Evolutionary conservation across 2,113 vertebrate species (phyloP).

Genomic region (Quiscalus mexicanus): DNA sequence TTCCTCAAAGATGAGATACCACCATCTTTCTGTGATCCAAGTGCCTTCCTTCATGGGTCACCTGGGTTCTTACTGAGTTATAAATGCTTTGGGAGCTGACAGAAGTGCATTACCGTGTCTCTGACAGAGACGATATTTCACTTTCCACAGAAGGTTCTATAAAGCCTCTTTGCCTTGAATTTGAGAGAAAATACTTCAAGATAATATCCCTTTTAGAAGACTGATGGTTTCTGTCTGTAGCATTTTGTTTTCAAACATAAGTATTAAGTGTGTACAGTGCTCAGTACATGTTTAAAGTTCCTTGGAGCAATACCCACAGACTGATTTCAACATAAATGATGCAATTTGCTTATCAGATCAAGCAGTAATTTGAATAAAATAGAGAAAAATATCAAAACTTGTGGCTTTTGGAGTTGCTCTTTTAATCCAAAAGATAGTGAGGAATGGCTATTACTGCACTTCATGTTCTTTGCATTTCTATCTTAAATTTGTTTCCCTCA

Average conservation of each 20-base stretch:
- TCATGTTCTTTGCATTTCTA: not conserved
- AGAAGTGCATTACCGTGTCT: not conserved
- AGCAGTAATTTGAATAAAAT: not conserved
- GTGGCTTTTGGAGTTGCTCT: fast-evolving
- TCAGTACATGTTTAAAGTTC: not conserved
- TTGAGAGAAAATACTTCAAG: not conserved
- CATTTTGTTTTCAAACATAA: not conserved
- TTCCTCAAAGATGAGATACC: not conserved
- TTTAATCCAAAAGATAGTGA: not conserved
- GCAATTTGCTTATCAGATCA: not conserved
- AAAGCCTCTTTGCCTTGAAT: not conserved
- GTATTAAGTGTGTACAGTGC: not conserved
- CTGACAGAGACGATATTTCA: not conserved
- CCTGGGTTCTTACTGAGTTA: not conserved
- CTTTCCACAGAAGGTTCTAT: not conserved
- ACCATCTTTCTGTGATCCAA: not conserved
- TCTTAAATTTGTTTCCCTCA: not conserved
- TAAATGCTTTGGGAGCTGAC: not conserved
- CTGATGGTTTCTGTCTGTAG: not conserved
- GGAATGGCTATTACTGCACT: not conserved
- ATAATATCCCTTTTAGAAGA: not conserved
- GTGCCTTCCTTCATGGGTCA: not conserved
- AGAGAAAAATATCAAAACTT: not conserved
- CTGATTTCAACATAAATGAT: not conserved
- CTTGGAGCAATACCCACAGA: not conserved